phyloP scores from a whole-genome alignment of 1,140 invertebrate species.

The Bombus pascuorum region DNA sequence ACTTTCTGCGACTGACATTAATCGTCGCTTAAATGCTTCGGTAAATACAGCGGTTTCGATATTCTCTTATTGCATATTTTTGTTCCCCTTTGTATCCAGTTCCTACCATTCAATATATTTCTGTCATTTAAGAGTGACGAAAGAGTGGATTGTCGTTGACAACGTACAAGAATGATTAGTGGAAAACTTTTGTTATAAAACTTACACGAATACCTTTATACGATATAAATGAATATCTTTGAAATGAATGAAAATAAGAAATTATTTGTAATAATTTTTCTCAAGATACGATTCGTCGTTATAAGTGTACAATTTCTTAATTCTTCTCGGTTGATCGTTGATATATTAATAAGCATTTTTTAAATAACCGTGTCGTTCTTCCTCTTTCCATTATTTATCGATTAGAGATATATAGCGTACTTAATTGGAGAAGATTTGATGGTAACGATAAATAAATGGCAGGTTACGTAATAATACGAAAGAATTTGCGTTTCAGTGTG shows the following conservation, averaged over 20 bases:
- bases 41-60: neutral
- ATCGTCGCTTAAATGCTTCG: constrained; percentile 18
- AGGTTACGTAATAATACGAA: neutral
- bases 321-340: too few species aligned
- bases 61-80: neutral
- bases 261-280: too few species aligned
- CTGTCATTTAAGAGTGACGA: neutral
- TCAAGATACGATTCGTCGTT: too few species aligned
- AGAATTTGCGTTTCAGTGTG: neutral
- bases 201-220: too few species aligned
- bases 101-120: neutral
- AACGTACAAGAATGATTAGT: neutral
- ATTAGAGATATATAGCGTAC: neutral
- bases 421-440: neutral
- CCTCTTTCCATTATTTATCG: too few species aligned
- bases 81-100: neutral
- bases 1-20: constrained; percentile 12
- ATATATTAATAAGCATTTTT: neutral
- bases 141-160: neutral
- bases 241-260: too few species aligned
- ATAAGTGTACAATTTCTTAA: too few species aligned
- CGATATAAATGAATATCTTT: too few species aligned
- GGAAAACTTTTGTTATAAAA: too few species aligned
- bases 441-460: neutral
- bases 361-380: neutral